Percentiles rank a stretch among this genome's conserved stretches.
Evolutionary conservation across 2,113 vertebrate species (phyloP).

Genomic region (Ictalurus punctatus): DNA sequence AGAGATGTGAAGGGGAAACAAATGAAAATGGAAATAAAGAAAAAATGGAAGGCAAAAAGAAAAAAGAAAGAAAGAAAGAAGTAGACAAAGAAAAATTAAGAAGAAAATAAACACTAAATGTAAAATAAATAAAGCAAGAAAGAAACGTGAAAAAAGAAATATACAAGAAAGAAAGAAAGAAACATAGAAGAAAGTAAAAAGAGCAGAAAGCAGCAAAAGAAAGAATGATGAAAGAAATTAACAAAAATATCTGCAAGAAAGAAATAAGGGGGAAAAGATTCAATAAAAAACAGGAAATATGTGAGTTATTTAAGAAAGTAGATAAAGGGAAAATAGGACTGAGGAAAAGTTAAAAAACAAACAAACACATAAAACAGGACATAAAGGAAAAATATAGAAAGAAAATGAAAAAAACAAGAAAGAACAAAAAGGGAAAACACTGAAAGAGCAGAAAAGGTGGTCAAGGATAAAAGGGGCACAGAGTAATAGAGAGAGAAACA

Average conservation of each 20-base stretch:
- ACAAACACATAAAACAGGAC: background rate
- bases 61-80: slow-evolving; percentile 1
- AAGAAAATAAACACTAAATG: background rate
- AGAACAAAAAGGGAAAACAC: background rate
- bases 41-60: background rate
- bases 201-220: background rate
- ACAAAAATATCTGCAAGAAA: background rate
- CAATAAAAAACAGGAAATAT: no score
- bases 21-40: background rate
- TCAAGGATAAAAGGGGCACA: no score
- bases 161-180: background rate
- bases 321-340: background rate
- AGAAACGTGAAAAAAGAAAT: background rate
- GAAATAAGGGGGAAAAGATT: background rate
- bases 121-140: background rate
- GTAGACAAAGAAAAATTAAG: background rate
- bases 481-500: no score
- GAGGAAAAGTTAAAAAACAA: background rate
- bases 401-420: background rate
- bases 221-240: background rate
- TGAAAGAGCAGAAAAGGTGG: no score
- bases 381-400: background rate
- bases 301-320: background rate
- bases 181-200: background rate
- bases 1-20: background rate